These are phyloP conservation scores for Siniperca undulata DNA, from an alignment of 2,797 vertebrate species.

Conservation along the genomic window DNA sequence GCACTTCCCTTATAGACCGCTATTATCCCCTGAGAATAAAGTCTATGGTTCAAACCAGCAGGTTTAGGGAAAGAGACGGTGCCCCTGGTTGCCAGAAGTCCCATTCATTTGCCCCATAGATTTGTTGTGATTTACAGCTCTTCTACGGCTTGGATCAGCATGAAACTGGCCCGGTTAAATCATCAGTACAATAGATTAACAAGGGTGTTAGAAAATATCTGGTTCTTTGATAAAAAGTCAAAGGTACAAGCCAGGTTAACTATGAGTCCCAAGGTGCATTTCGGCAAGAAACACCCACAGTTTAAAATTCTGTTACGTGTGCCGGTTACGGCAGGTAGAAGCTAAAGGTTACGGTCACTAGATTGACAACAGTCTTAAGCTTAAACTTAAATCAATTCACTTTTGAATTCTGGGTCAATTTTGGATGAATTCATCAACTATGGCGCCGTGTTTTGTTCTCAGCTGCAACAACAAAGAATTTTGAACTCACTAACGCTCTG, in stretches of 20 bases:
- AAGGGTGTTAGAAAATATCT: background rate
- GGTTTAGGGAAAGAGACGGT: background rate
- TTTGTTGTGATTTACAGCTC: background rate
- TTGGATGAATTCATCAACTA: background rate
- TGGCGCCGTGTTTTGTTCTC: background rate
- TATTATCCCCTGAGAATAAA: background rate
- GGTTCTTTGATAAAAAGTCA: background rate
- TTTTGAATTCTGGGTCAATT: background rate
- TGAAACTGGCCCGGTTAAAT: too few relatives aligned
- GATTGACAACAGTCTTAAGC: too few relatives aligned
- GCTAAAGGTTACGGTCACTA: too few relatives aligned
- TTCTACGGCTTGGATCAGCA: background rate
- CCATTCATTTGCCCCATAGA: background rate
- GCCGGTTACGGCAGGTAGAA: too few relatives aligned
- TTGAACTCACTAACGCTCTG: background rate
- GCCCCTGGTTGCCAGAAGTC: background rate
- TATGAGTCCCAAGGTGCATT: background rate
- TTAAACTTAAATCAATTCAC: background rate
- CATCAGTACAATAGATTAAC: background rate
- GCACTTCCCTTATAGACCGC: background rate
- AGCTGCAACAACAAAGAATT: background rate
- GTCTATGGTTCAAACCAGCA: background rate
- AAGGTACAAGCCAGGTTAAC: too few relatives aligned
- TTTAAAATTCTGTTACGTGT: background rate
- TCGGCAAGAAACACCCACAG: background rate